Base-by-base conservation (phyloP, 2,797 vertebrate genomes). In the Typhlichthys subterraneus region DNA sequence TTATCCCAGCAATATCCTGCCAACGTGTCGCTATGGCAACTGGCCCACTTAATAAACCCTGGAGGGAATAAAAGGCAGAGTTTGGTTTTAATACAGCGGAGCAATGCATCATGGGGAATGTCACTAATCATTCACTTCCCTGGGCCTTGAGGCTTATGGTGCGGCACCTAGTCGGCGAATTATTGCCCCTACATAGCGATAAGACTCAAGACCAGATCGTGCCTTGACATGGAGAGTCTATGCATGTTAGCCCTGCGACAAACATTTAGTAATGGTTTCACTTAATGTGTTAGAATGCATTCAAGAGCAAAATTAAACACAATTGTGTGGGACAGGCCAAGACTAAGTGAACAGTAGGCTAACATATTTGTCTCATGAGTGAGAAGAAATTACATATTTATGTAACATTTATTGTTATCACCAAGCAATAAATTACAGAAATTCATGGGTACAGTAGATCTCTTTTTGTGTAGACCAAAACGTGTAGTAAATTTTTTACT, bases 11-110 rank as follows among this genome's bases (percentile, higher is more conserved):
- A 86, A 89, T 89, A 83, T 86, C 81, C 81, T 84, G 85, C 86
- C 82, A 87, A 87, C 69, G 79, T 61, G 90, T 93, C 75, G 53
- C 84, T 87, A 92, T 90, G 89, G 90, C 88, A 92, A 91, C 89
- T 80, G 81, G 79, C 82, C 85, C 90, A 89, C 86, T 91, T 86
- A 87, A 85, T 91, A 88, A 91, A 87, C 69, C 89, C 92, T 93
- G 82, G 53, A 87, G 88, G 87, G 85, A 89, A 84, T 85, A 84
- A 89, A 89, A 88, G 68, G 76, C 78, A 87, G 67, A 83, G 83
- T 89, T 90, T 89, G 83, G 85, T 86, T 90, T 89, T 89, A 89
- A 90, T 86, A 88, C 88, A 87, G 78, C 87, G 65, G 62, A 83
- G 81, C 83, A 73, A 85, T 81, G 80, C 86, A 90, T 89, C 86